These are phyloP conservation scores for Ochropacha duplaris DNA, from an alignment of 2,888 invertebrate species.

Conservation along the genomic window DNA sequence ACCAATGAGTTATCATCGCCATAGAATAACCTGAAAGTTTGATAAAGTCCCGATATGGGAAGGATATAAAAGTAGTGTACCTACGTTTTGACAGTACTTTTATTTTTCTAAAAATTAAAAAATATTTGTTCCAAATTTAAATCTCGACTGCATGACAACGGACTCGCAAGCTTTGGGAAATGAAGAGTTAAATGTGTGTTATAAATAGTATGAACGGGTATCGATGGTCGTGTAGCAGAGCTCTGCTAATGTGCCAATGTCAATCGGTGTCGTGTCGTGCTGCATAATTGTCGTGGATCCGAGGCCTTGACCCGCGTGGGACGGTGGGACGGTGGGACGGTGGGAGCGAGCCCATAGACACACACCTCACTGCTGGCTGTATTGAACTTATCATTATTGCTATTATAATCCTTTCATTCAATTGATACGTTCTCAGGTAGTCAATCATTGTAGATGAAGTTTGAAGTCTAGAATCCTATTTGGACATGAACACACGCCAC, in stretches of 20 bases:
- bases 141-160: too few species aligned
- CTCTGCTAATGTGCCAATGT: neutral
- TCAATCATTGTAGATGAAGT: too few species aligned
- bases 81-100: too few species aligned
- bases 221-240: conserved; percentile 1
- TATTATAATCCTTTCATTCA: neutral
- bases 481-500: too few species aligned
- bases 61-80: too few species aligned
- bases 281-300: conserved; percentile 16
- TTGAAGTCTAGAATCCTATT: too few species aligned
- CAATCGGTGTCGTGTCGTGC: conserved; percentile 11
- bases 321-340: too few species aligned
- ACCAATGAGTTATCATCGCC: too few species aligned
- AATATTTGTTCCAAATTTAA: too few species aligned
- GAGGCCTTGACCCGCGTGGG: conserved; percentile 39
- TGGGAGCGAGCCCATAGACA: conserved; percentile 17
- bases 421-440: neutral
- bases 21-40: too few species aligned
- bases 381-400: conserved; percentile 13
- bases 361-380: conserved; percentile 22
- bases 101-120: too few species aligned
- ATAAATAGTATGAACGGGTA: neutral
- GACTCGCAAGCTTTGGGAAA: neutral
- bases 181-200: neutral
- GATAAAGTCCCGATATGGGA: too few species aligned